Percentiles rank a stretch among this genome's conserved stretches.
Conservation (phyloP, 2,113 vertebrate species). For the Shinisaurus crocodilurus region DNA sequence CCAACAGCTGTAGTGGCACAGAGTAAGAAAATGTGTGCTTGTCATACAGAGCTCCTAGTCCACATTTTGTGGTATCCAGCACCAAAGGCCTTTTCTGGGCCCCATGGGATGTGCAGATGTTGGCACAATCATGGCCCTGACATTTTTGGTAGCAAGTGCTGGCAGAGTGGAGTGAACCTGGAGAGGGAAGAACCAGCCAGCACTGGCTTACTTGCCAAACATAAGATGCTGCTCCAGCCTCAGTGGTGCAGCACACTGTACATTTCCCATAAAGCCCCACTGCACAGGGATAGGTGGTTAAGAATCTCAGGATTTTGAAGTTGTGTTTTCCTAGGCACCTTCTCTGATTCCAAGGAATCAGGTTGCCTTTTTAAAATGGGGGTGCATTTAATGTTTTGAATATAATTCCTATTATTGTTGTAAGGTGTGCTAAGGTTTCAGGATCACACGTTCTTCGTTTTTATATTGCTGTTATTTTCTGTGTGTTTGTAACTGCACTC, state of each 20-base stretch:
- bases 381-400: neutral
- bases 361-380: neutral
- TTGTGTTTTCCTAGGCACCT: neutral
- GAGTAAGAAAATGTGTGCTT: neutral
- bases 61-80: neutral
- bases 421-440: neutral
- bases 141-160: neutral
- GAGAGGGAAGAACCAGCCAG: neutral
- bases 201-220: neutral
- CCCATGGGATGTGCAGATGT: neutral
- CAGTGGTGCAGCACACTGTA: neutral
- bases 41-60: neutral
- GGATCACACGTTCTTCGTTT: conserved; percentile 18
- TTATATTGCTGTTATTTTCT: neutral
- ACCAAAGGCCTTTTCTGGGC: neutral
- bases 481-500: neutral
- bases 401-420: neutral
- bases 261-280: neutral
- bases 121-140: too few relatives aligned
- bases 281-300: neutral
- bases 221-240: neutral
- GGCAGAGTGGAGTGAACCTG: neutral
- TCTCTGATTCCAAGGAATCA: neutral
- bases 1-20: neutral
- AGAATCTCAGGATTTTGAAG: neutral